These are phyloP conservation scores for Drosophila tani DNA, from an alignment of 1,140 invertebrate genomes.

Conservation along the genomic window DNA sequence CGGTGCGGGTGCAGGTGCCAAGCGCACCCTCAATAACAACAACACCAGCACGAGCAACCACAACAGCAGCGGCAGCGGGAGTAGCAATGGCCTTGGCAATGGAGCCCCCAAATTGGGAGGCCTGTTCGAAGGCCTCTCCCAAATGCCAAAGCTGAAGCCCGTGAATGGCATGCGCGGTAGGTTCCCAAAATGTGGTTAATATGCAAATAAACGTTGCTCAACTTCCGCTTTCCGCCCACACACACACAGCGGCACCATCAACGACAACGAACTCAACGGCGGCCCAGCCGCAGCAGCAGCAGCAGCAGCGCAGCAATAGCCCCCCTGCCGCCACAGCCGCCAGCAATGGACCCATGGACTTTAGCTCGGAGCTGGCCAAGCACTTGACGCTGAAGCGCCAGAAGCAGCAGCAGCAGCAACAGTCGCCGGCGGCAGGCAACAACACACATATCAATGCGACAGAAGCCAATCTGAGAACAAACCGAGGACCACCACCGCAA, in stretches of 20 bases:
- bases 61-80: slow-evolving; percentile 59
- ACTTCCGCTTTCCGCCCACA: slow-evolving; percentile 74
- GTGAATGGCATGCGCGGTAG: slow-evolving; percentile 87
- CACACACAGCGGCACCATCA: slow-evolving; percentile 33
- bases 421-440: slow-evolving; percentile 29
- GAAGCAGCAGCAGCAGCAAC: slow-evolving; percentile 69
- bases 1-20: slow-evolving; percentile 58
- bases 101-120: slow-evolving; percentile 89
- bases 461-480: slow-evolving; percentile 84
- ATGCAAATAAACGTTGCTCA: slow-evolving; percentile 58
- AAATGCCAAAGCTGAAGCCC: slow-evolving; percentile 94
- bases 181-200: slow-evolving; percentile 36
- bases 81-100: slow-evolving; percentile 84
- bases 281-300: no score
- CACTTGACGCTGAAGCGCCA: slow-evolving; percentile 84
- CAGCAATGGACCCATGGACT: slow-evolving; percentile 83
- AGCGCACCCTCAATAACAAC: slow-evolving; percentile 74
- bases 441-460: slow-evolving; percentile 81
- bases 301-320: slow-evolving; percentile 71
- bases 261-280: slow-evolving; percentile 46
- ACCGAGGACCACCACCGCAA: slow-evolving; percentile 84
- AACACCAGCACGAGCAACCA: slow-evolving; percentile 55
- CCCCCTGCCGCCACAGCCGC: slow-evolving; percentile 49
- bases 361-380: slow-evolving; percentile 81
- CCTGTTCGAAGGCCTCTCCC: slow-evolving; percentile 90